A percentile compares a stretch with the other conserved stretches of the same genome.
Conservation (phyloP, 2,113 vertebrate species). For the Bubo scandiacus region DNA sequence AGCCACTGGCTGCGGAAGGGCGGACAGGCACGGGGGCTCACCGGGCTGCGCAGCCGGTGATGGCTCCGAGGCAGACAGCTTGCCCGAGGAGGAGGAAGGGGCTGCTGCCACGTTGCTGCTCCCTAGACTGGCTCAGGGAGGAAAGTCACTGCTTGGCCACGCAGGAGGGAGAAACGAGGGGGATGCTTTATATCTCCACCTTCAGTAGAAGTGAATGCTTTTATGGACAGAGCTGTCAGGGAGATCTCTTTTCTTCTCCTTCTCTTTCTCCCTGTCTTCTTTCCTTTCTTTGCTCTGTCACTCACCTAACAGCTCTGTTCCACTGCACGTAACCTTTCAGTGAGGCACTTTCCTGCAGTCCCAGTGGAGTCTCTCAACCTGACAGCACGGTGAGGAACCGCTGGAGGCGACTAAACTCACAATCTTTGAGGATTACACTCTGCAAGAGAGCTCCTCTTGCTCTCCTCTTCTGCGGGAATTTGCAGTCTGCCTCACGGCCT, state of each 20-base stretch:
- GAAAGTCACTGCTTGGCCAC: neutral
- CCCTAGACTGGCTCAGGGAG: neutral
- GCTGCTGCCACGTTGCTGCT: neutral
- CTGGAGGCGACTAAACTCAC: neutral
- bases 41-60: fast-evolving
- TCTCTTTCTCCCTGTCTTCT: neutral
- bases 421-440: neutral
- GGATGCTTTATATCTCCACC: neutral
- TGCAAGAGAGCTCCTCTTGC: neutral
- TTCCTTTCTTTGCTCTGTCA: neutral
- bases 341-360: neutral
- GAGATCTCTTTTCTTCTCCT: neutral
- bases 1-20: neutral
- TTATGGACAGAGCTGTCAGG: neutral
- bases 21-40: fast-evolving
- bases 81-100: neutral
- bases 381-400: fast-evolving
- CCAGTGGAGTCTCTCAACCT: neutral
- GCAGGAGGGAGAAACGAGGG: neutral
- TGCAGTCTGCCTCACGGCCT: neutral
- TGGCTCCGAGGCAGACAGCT: neutral
- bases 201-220: neutral
- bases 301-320: neutral
- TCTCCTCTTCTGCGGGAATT: neutral
- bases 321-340: neutral